Conservation (phyloP, 2,113 vertebrate genomes). For the Erythrolamprus reginae region DNA sequence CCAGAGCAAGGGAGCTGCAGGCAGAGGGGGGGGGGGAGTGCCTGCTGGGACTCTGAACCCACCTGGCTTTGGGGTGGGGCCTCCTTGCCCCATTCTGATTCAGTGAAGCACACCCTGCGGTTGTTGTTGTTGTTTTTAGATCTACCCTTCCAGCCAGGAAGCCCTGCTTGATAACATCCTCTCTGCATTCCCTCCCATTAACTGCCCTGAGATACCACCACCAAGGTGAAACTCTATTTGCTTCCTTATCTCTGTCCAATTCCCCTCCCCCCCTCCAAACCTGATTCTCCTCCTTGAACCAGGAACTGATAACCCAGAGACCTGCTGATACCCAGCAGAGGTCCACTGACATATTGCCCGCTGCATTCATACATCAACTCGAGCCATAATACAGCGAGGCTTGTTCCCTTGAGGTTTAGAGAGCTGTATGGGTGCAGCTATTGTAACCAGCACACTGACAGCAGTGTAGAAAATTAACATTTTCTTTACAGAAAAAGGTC, state of each 20-base stretch:
- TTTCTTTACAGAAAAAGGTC: not conserved
- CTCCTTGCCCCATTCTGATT: slow-evolving; percentile 1
- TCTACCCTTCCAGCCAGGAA: not conserved
- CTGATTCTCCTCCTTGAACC: not conserved
- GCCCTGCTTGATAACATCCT: not conserved
- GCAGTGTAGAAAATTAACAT: not conserved
- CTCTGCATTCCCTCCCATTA: not conserved
- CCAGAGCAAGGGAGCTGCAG: not conserved
- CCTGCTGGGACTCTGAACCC: slow-evolving; percentile 13
- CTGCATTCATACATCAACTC: not conserved
- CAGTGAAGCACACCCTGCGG: slow-evolving; percentile 14
- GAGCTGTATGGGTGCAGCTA: not conserved
- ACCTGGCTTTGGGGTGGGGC: slow-evolving; percentile 6
- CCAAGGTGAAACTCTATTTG: not conserved
- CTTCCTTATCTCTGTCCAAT: not conserved
- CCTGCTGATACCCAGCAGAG: not conserved
- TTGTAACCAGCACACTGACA: not conserved
- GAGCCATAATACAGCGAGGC: not conserved
- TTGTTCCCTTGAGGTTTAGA: not conserved
- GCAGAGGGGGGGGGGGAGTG: not conserved
- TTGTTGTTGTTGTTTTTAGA: slow-evolving; percentile 16
- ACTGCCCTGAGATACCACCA: not conserved
- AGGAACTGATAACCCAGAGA: not conserved
- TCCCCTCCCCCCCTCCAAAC: not conserved
- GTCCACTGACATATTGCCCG: not conserved